A percentile compares a stretch with the other conserved stretches of the same genome.
phyloP scores from a whole-genome alignment of 2,888 invertebrate species.

The Teleiodes luculella region DNA sequence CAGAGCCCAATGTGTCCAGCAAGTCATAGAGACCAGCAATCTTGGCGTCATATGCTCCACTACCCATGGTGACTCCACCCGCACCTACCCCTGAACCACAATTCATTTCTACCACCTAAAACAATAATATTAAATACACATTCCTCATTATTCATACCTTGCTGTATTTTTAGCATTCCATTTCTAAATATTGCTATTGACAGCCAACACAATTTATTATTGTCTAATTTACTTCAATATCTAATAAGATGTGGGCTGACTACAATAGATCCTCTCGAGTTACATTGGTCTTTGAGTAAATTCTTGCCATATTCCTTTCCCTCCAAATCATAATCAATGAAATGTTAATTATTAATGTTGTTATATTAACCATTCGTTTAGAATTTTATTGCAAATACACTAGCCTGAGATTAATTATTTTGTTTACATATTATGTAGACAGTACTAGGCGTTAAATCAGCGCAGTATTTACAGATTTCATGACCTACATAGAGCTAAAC shows the following conservation, averaged over 20 bases:
- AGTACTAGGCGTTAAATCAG: background rate
- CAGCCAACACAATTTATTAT: no score
- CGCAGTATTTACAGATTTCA: slow-evolving; percentile 11
- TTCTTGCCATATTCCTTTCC: no score
- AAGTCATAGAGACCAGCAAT: slow-evolving; percentile 98
- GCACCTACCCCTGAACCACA: slow-evolving; percentile 51
- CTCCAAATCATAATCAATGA: no score
- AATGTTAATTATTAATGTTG: background rate
- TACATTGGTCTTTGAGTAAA: no score
- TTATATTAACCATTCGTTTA: background rate
- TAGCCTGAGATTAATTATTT: background rate
- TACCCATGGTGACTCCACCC: slow-evolving; percentile 47
- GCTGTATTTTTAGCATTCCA: no score
- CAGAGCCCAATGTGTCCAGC: slow-evolving; percentile 97
- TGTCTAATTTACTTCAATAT: no score
- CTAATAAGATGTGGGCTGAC: no score
- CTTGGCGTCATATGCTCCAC: slow-evolving; percentile 87
- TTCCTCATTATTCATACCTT: no score
- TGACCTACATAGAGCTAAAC: slow-evolving; percentile 10
- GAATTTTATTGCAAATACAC: no score
- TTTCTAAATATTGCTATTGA: no score
- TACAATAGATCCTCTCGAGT: no score
- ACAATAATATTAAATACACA: background rate
- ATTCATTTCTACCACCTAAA: slow-evolving; percentile 46
- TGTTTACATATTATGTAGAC: background rate